A percentile compares a stretch with the other conserved stretches of the same genome.
phyloP scores from a whole-genome alignment of 2,888 invertebrate species.

The Tipula unca region DNA sequence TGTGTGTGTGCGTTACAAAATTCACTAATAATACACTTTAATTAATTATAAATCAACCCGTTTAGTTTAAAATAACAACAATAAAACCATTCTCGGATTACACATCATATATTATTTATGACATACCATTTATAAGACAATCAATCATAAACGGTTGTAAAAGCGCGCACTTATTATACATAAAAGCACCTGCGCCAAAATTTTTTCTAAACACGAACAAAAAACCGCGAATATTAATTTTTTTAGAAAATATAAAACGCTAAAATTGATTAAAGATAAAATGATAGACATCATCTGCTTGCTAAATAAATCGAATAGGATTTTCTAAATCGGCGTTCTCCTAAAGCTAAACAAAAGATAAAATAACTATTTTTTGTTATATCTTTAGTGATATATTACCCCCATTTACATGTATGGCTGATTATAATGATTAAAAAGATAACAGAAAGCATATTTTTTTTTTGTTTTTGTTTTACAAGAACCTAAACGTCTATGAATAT shows the following conservation, averaged over 20 bases:
- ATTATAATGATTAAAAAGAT: background rate
- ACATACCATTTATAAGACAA: background rate
- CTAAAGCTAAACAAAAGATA: background rate
- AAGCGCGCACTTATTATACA: background rate
- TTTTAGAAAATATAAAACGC: background rate
- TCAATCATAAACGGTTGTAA: background rate
- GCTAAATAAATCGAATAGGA: background rate
- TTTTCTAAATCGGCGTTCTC: background rate
- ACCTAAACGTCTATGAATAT: background rate
- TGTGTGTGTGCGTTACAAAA: background rate
- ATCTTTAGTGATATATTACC: background rate
- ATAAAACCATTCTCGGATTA: background rate
- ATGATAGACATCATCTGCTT: conserved; percentile 1
- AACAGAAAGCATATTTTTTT: background rate
- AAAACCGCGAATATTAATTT: background rate
- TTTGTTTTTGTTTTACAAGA: too few relatives aligned
- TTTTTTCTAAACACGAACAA: background rate
- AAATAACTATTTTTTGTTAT: background rate
- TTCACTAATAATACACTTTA: conserved; percentile 8
- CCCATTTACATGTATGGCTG: background rate
- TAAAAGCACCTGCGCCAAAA: background rate
- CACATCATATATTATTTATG: background rate
- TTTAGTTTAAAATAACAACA: background rate
- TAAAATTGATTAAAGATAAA: background rate
- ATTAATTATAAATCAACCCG: background rate